Percentiles rank a stretch among this genome's conserved stretches.
These are phyloP conservation scores for Cephus nigrinus DNA, from an alignment of 2,888 invertebrate species.

Conservation along the genomic window DNA sequence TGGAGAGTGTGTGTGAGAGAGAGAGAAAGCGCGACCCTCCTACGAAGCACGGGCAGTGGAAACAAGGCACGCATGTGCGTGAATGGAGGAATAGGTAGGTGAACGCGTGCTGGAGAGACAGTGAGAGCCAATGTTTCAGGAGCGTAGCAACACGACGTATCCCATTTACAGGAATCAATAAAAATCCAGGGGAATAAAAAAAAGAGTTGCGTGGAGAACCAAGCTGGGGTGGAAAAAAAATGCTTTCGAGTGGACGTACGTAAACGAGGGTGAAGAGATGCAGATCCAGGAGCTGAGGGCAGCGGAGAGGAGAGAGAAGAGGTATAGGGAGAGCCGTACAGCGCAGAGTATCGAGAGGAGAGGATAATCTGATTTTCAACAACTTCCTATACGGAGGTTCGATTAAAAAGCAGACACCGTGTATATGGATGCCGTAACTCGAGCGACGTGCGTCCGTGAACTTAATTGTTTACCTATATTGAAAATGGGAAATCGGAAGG, in stretches of 20 bases:
- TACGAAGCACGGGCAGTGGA: background rate
- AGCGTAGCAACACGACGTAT: slow-evolving; percentile 10
- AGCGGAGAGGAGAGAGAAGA: slow-evolving; percentile 14
- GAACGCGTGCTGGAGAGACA: no score
- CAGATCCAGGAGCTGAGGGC: slow-evolving; percentile 1
- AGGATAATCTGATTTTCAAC: slow-evolving; percentile 62
- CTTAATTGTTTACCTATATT: no score
- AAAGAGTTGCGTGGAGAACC: background rate
- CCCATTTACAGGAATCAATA: slow-evolving; percentile 35
- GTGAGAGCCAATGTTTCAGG: no score
- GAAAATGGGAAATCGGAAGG: no score
- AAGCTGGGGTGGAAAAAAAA: no score
- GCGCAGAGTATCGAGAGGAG: slow-evolving; percentile 37
- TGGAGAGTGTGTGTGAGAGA: background rate
- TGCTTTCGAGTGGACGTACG: no score
- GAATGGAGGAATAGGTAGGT: no score
- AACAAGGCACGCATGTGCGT: no score
- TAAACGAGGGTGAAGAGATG: no score
- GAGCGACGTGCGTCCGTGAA: no score
- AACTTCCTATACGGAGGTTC: slow-evolving; percentile 63
- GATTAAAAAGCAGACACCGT: slow-evolving; percentile 61
- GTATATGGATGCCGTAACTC: slow-evolving; percentile 20
- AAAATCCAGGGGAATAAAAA: slow-evolving; percentile 35
- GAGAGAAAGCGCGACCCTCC: background rate
- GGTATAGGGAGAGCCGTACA: slow-evolving; percentile 12